Evolutionary conservation across 1,140 invertebrate genomes (phyloP).

Genomic region (Drosophila jambulina): DNA sequence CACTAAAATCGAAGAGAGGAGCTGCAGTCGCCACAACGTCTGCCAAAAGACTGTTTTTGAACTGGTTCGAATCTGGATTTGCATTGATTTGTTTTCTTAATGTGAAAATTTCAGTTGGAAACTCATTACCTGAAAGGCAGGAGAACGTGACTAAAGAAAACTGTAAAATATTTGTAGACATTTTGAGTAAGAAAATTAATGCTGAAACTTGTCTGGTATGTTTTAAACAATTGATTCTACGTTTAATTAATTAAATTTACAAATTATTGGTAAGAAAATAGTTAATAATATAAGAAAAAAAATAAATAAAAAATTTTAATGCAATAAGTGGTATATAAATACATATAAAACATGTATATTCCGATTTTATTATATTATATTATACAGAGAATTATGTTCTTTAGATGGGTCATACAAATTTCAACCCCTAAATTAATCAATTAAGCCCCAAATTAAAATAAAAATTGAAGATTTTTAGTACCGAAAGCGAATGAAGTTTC

Average conservation of each 20-base stretch:
- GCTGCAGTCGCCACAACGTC: slow-evolving; percentile 60
- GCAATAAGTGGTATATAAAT: too few species aligned
- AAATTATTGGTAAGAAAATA: background rate
- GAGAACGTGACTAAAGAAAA: background rate
- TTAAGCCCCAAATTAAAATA: background rate
- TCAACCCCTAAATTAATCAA: background rate
- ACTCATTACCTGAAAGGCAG: background rate
- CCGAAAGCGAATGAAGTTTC: background rate
- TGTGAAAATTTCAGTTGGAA: slow-evolving; percentile 16
- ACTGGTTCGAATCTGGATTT: slow-evolving; percentile 37
- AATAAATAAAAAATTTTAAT: too few species aligned
- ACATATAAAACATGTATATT: too few species aligned
- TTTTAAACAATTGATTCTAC: background rate
- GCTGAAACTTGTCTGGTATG: background rate
- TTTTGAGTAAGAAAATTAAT: background rate
- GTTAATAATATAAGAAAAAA: background rate
- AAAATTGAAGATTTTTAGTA: too few species aligned
- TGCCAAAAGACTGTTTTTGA: slow-evolving; percentile 19
- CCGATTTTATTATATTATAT: too few species aligned
- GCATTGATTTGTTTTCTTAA: slow-evolving; percentile 31
- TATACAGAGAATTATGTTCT: too few species aligned
- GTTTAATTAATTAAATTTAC: background rate
- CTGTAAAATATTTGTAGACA: background rate
- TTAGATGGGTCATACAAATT: background rate
- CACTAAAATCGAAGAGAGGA: slow-evolving; percentile 3